Percentiles rank a stretch among this genome's conserved stretches.
Evolutionary conservation across 2,797 vertebrate species (phyloP).

Genomic region (Poecilia velifera): DNA sequence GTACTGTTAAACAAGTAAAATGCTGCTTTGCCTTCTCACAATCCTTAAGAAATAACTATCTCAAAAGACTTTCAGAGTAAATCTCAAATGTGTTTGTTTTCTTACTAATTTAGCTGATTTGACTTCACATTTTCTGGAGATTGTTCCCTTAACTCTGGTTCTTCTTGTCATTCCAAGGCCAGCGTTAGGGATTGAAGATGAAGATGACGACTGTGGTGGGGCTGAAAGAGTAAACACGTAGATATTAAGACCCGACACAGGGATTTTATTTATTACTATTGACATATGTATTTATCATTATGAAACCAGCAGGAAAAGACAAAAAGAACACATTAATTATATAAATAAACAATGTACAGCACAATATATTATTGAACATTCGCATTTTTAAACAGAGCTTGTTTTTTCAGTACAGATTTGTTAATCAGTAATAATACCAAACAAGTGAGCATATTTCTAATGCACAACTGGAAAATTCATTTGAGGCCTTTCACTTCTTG

Average conservation of each 20-base stretch:
- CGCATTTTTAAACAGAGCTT: background rate
- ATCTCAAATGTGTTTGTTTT: background rate
- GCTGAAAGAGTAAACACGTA: conserved; percentile 27
- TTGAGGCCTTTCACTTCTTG: background rate
- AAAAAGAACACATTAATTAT: background rate
- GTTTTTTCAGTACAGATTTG: background rate
- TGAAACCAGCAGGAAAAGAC: background rate
- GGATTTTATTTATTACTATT: conserved; percentile 5
- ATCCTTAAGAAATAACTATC: background rate
- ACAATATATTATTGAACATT: background rate
- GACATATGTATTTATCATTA: conserved; percentile 12
- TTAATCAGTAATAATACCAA: background rate
- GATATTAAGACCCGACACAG: background rate
- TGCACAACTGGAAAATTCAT: background rate
- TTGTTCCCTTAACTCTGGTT: conserved; percentile 69
- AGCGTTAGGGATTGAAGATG: conserved; percentile 27
- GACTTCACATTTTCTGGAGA: conserved; percentile 82
- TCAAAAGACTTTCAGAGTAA: background rate
- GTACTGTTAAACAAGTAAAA: background rate
- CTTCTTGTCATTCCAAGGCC: conserved; percentile 52
- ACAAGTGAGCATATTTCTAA: background rate
- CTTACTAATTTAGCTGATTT: conserved; percentile 82
- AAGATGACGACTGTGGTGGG: conserved; percentile 17
- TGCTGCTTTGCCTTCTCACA: background rate
- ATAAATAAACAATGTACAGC: conserved; percentile 9